Evolutionary conservation across 2,888 invertebrate genomes (phyloP), one percentile per base, ranked within the genome.

Genomic region (Lasioglossum zephyrum): DNA sequence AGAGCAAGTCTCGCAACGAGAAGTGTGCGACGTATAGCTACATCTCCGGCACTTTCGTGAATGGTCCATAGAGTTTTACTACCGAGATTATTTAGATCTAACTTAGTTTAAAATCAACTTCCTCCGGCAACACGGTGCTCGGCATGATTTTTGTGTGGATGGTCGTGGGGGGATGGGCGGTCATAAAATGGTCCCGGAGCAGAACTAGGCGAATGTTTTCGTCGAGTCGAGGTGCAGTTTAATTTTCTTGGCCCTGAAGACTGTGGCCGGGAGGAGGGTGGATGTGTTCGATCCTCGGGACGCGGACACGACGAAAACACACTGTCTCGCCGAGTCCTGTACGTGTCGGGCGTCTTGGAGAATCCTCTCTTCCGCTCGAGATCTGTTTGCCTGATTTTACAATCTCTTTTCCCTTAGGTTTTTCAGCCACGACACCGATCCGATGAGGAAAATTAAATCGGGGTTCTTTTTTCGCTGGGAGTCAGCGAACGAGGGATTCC

Each of bases 381-480:
- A n/a, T 69, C 84, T 69, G 70, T 78, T 63, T 72, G 47, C 73
- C 31, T n/a, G 79, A 73, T 81, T 81, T 78, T 47, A 73, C 77
- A 74, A 47, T 76, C 74, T 47, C 63, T 63, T 63, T 73, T 11
- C 49, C 47, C 44, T 26, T 0, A 22, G 66, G n/a, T 79, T 77
- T 76, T 82, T 79, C 73, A 41, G 66, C 69, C 69, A 73, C 41
- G 77, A 77, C 80, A 70, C 36, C 81, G 57, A 81, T 73, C 72
- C 73, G 44, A 82, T 4, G 82, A 41, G 47, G 88, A 80, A 88
- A 90, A 90, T 88, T 87, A 88, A 81, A 90, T 89, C 77, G 86
- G 73, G 69, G 69, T 57, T 74, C 57, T 66, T 74, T 75, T 44
- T 47, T 39, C 41, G 53, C 53, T 9, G 39, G 22, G 66, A 36